These are phyloP conservation scores for Dipodomys stephensi DNA, from an alignment of 2,113 vertebrate species.

Conservation along the genomic window DNA sequence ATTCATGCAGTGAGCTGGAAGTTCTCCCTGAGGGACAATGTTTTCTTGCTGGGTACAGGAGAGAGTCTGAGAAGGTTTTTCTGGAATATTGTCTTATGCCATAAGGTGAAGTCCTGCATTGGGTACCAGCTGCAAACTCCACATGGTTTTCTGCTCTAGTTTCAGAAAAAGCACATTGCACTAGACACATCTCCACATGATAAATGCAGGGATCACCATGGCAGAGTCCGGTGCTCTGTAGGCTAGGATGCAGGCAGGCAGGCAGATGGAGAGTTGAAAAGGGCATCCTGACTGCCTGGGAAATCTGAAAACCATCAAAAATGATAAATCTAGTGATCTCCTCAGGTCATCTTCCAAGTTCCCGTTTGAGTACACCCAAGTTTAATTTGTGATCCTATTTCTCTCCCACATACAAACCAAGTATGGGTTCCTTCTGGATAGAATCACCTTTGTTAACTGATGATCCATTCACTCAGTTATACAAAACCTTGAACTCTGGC, in stretches of 20 bases:
- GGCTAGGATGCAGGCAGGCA: constrained; percentile 63
- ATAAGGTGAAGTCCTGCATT: constrained; percentile 12
- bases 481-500: neutral
- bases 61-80: constrained; percentile 12
- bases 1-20: neutral
- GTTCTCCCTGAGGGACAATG: neutral
- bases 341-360: constrained; percentile 76
- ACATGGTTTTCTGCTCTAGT: constrained; percentile 67
- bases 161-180: constrained; percentile 69
- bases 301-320: constrained; percentile 81
- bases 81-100: constrained; percentile 40
- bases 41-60: neutral
- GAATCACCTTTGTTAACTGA: neutral
- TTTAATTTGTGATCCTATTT: constrained; percentile 73
- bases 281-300: constrained; percentile 65
- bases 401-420: constrained; percentile 22
- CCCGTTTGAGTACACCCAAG: constrained; percentile 68
- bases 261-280: constrained; percentile 75
- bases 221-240: constrained; percentile 55
- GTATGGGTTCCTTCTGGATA: constrained; percentile 1
- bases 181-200: constrained; percentile 71
- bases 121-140: constrained; percentile 75
- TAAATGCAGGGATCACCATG: constrained; percentile 64
- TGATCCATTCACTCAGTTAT: neutral
- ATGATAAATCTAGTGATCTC: constrained; percentile 78